These are phyloP conservation scores for Bagarius yarrelli DNA, from an alignment of 2,113 vertebrate genomes.

Conservation along the genomic window DNA sequence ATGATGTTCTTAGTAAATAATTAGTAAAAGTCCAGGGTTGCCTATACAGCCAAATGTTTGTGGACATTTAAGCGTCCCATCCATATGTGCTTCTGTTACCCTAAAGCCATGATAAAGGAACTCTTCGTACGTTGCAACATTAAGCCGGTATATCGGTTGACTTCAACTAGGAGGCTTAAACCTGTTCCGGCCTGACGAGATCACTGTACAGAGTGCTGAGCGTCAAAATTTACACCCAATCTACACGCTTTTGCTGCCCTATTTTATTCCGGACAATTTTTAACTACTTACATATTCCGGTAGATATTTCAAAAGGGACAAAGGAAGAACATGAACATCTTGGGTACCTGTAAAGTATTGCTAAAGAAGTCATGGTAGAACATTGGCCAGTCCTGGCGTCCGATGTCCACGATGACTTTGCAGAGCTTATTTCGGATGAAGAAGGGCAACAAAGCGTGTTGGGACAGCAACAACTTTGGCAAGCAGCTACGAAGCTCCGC, in stretches of 20 bases:
- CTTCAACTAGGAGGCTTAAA: not conserved
- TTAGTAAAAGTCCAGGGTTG: no score
- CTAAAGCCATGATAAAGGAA: not conserved
- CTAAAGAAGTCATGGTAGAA: slow-evolving; percentile 99
- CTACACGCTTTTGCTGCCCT: not conserved
- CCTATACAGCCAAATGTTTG: not conserved
- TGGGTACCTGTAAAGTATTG: slow-evolving; percentile 90
- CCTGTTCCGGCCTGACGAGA: not conserved
- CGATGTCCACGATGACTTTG: slow-evolving; percentile 98
- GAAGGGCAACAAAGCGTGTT: slow-evolving; percentile 93
- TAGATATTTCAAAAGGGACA: not conserved
- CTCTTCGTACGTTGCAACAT: not conserved
- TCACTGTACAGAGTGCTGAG: not conserved
- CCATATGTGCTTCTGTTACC: not conserved
- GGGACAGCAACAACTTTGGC: slow-evolving; percentile 91
- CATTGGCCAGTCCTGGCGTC: slow-evolving; percentile 98
- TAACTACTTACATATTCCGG: not conserved
- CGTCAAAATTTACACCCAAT: not conserved
- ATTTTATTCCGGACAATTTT: not conserved
- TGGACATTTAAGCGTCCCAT: not conserved
- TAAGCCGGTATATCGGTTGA: not conserved
- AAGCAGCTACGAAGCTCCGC: slow-evolving; percentile 96
- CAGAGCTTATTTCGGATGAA: slow-evolving; percentile 98
- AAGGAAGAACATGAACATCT: not conserved
- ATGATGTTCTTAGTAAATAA: no score